Conservation (phyloP, 2,797 vertebrate species). For the Pseudochaenichthys georgianus region DNA sequence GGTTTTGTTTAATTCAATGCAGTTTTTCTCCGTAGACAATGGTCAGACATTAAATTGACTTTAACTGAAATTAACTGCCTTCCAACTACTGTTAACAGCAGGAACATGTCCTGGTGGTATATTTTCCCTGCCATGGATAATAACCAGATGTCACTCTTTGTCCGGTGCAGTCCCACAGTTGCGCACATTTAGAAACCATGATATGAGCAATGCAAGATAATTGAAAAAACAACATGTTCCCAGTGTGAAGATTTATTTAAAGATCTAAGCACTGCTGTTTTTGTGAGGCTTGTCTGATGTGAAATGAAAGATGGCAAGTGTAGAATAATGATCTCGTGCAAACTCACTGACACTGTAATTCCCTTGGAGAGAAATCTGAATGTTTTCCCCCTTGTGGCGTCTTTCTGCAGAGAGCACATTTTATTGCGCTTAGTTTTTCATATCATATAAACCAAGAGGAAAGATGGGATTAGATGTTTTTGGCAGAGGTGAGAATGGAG, state of each 20-base stretch:
- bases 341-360: conserved; percentile 50
- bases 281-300: conserved; percentile 16
- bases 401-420: conserved; percentile 54
- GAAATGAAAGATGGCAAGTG: conserved; percentile 23
- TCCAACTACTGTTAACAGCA: conserved; percentile 47
- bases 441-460: conserved; percentile 23
- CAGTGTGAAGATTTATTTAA: conserved; percentile 31
- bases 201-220: not conserved
- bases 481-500: conserved; percentile 29
- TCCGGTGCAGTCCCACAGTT: not conserved
- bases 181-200: conserved; percentile 25
- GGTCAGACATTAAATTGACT: conserved; percentile 37
- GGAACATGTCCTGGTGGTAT: conserved; percentile 3
- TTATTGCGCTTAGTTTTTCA: conserved; percentile 64
- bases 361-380: conserved; percentile 43
- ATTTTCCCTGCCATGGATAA: conserved; percentile 30
- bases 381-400: conserved; percentile 44
- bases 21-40: conserved; percentile 11
- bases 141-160: conserved; percentile 38
- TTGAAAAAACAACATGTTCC: conserved; percentile 20
- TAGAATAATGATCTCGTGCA: conserved; percentile 60
- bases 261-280: conserved; percentile 31
- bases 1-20: conserved; percentile 14
- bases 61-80: conserved; percentile 26
- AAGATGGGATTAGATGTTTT: conserved; percentile 57